Percentiles rank a stretch among this genome's conserved stretches.
Evolutionary conservation across 2,797 vertebrate genomes (phyloP).

Genomic region (Tokudaia muenninki): DNA sequence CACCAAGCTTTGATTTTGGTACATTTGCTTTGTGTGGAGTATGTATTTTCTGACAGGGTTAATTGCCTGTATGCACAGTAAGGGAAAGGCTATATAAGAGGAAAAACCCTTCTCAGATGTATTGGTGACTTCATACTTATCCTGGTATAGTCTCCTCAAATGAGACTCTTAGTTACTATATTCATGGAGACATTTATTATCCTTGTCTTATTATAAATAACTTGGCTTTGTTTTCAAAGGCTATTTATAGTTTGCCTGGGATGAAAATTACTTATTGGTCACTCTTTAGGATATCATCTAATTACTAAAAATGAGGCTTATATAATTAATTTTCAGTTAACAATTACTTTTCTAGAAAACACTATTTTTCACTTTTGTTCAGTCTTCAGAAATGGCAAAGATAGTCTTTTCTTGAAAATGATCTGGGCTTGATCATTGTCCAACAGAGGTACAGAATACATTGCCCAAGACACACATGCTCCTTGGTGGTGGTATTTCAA

Average conservation of each 20-base stretch:
- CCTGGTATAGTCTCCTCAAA: constrained; percentile 39
- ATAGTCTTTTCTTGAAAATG: background rate
- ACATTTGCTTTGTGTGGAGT: background rate
- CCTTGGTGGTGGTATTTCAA: background rate
- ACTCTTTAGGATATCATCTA: constrained; percentile 44
- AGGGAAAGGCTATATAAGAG: background rate
- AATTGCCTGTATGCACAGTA: background rate
- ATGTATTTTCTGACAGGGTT: background rate
- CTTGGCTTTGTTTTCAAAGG: background rate
- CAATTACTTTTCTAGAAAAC: constrained; percentile 44
- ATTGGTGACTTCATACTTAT: background rate
- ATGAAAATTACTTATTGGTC: constrained; percentile 8
- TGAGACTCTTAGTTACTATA: constrained; percentile 55
- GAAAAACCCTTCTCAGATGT: background rate
- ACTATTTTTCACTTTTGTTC: constrained; percentile 45
- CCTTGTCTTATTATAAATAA: constrained; percentile 20
- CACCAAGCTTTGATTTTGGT: background rate
- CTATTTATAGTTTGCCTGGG: background rate
- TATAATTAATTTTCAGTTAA: constrained; percentile 22
- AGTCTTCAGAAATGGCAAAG: background rate
- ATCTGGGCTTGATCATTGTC: background rate
- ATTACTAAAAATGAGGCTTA: constrained; percentile 63
- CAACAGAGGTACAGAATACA: background rate
- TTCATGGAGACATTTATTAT: background rate
- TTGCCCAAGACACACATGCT: background rate